Evolutionary conservation across 2,113 vertebrate genomes (phyloP).

Genomic region (Tenebrosternarchus preto): DNA sequence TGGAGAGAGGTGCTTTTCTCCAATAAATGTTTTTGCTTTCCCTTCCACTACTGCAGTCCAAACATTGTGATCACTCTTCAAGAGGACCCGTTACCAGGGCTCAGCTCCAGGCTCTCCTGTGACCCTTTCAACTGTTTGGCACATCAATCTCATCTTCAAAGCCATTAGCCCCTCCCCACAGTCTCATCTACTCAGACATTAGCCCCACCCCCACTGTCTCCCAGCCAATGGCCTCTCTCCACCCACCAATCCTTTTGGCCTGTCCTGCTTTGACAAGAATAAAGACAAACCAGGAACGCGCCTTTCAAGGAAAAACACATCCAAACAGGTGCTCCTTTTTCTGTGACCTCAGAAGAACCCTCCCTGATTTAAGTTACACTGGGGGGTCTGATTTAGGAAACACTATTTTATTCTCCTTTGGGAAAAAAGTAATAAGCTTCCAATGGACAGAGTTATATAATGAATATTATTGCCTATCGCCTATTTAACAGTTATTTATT

Average conservation of each 20-base stretch:
- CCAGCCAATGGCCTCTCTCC: constrained; percentile 21
- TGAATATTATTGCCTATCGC: constrained; percentile 18
- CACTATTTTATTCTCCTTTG: background rate
- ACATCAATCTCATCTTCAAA: constrained; percentile 77
- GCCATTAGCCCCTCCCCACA: constrained; percentile 70
- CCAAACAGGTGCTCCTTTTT: constrained; percentile 13
- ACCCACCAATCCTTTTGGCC: background rate
- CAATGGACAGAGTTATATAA: constrained; percentile 30
- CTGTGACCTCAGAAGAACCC: constrained; percentile 18
- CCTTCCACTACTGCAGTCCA: constrained; percentile 78
- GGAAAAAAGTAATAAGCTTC: background rate
- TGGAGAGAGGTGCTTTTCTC: background rate
- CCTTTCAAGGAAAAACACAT: constrained; percentile 14
- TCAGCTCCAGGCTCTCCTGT: constrained; percentile 77
- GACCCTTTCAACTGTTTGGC: constrained; percentile 85
- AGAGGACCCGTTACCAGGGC: constrained; percentile 77
- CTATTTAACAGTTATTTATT: constrained; percentile 53
- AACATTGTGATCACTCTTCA: constrained; percentile 73
- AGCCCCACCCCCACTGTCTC: constrained; percentile 50
- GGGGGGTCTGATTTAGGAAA: constrained; percentile 5
- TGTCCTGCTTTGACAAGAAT: background rate
- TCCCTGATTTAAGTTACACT: constrained; percentile 5
- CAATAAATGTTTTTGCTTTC: constrained; percentile 20
- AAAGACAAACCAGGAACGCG: background rate
- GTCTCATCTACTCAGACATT: constrained; percentile 76